Evolutionary conservation across 2,797 vertebrate genomes (phyloP).

Genomic region (Falco berigora): DNA sequence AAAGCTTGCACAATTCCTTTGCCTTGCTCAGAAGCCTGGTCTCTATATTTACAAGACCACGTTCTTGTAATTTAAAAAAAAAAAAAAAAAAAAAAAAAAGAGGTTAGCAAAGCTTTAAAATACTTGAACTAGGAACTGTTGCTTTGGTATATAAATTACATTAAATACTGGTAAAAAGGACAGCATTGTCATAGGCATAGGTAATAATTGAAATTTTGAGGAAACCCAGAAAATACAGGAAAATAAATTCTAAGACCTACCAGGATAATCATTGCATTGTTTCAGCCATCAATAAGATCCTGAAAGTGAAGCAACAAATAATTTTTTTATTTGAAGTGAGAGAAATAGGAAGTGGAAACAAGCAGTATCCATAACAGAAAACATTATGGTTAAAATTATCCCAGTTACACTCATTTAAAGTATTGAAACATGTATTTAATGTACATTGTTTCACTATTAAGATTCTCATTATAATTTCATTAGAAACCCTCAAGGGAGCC

Average conservation of each 20-base stretch:
- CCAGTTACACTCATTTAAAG: background rate
- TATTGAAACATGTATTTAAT: background rate
- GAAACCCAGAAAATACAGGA: background rate
- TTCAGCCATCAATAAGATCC: background rate
- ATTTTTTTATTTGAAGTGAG: background rate
- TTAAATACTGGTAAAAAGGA: background rate
- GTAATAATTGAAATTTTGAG: background rate
- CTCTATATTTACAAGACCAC: background rate
- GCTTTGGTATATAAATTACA: background rate
- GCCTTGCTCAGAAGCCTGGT: background rate
- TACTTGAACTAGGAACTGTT: background rate
- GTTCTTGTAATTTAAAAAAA: background rate
- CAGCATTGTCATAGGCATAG: background rate
- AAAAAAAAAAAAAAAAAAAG: background rate
- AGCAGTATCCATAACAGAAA: background rate
- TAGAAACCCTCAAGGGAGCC: background rate
- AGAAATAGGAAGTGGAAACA: background rate
- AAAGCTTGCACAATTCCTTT: background rate
- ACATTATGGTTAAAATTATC: background rate
- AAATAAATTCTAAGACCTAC: background rate
- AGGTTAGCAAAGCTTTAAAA: background rate
- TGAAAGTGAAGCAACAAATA: background rate
- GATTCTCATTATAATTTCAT: slow-evolving; percentile 1
- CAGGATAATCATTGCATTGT: background rate
- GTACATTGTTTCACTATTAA: background rate